These are phyloP conservation scores for Acheta domesticus DNA, from an alignment of 2,888 invertebrate genomes.

Conservation along the genomic window DNA sequence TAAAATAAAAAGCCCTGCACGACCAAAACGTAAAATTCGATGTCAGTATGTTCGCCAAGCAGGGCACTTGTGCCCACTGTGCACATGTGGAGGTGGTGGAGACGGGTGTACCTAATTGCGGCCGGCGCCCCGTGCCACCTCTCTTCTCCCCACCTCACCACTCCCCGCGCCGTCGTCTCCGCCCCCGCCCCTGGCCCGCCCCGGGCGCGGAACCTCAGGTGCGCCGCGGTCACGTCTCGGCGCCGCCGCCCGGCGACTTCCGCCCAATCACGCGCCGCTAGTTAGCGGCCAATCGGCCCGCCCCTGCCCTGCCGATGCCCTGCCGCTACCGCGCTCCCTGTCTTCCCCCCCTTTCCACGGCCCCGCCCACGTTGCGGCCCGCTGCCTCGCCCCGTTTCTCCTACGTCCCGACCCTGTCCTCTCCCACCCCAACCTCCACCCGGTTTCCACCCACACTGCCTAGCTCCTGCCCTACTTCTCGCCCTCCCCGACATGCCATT, in stretches of 20 bases:
- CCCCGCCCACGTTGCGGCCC: neutral
- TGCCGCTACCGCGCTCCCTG: neutral
- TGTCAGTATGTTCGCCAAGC: too few relatives aligned
- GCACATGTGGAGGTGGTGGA: too few relatives aligned
- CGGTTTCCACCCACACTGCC: neutral
- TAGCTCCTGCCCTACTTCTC: neutral
- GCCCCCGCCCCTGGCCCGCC: neutral
- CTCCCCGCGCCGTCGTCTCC: too few relatives aligned
- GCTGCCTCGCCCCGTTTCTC: neutral
- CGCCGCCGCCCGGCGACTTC: neutral
- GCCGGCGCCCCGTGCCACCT: too few relatives aligned
- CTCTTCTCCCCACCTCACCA: too few relatives aligned
- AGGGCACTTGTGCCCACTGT: too few relatives aligned
- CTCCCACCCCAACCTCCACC: neutral
- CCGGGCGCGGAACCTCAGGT: neutral
- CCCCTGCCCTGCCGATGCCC: constrained; percentile 2
- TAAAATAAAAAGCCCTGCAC: too few relatives aligned
- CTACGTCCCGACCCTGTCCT: neutral
- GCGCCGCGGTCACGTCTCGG: neutral
- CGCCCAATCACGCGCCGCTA: constrained; percentile 9
- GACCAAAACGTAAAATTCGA: too few relatives aligned
- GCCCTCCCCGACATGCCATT: neutral
- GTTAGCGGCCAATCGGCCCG: constrained; percentile 3
- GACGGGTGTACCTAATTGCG: too few relatives aligned
- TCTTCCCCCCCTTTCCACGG: neutral